Percentiles rank a stretch among this genome's conserved stretches.
Conservation (phyloP, 2,888 invertebrate genomes). For the Ochropleura leucogaster region DNA sequence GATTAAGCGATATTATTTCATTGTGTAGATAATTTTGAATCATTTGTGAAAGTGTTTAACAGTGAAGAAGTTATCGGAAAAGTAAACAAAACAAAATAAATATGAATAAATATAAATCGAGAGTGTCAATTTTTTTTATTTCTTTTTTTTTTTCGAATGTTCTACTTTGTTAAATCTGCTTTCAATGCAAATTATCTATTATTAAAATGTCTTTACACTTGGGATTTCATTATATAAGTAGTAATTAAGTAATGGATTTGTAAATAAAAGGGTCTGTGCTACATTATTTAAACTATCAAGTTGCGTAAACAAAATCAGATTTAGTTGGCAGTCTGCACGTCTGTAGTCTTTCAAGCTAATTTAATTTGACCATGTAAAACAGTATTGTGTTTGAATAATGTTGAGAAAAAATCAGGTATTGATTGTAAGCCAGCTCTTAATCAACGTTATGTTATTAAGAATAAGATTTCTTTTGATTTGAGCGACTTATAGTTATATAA, state of each 20-base stretch:
- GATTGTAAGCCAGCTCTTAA: conserved; percentile 22
- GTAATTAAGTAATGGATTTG: neutral
- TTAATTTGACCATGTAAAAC: neutral
- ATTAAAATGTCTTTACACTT: conserved; percentile 44
- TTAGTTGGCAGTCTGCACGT: neutral
- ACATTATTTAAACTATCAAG: neutral
- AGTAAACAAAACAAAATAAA: neutral
- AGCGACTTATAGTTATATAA: neutral
- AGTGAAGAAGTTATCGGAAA: neutral
- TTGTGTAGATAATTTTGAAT: neutral
- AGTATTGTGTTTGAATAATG: neutral
- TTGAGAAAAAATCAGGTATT: neutral
- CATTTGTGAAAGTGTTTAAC: neutral
- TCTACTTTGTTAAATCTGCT: conserved; percentile 6
- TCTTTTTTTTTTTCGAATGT: neutral
- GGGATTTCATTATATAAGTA: conserved; percentile 48
- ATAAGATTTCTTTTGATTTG: conserved; percentile 25
- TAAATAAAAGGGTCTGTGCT: conserved; percentile 1
- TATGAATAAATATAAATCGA: neutral
- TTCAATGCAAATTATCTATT: conserved; percentile 18
- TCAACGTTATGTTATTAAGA: conserved; percentile 3
- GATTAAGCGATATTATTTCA: conserved; percentile 31
- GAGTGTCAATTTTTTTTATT: too few species aligned
- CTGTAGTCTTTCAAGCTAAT: neutral
- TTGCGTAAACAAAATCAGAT: neutral